Evolutionary conservation across 2,113 vertebrate genomes (phyloP).

Genomic region (Phaetusa simplex): DNA sequence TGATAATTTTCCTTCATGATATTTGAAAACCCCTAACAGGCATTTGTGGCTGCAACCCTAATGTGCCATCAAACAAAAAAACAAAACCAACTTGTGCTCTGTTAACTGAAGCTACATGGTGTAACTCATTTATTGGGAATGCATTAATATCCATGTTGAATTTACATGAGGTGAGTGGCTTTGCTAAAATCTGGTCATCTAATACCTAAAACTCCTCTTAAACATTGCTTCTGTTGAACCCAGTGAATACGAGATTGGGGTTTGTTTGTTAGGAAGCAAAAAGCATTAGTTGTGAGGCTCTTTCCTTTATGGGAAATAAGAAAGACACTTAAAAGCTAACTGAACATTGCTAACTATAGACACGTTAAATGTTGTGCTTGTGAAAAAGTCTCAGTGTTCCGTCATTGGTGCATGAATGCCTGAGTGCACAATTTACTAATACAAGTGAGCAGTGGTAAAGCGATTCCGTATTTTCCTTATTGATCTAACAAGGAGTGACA

Average conservation of each 20-base stretch:
- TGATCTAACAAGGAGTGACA: conserved; percentile 54
- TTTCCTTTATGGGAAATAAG: background rate
- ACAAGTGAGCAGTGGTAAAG: background rate
- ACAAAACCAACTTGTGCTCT: background rate
- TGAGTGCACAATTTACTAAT: background rate
- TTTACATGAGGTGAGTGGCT: background rate
- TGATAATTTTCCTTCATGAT: conserved; percentile 7
- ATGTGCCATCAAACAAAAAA: background rate
- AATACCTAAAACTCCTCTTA: background rate
- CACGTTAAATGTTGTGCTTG: background rate
- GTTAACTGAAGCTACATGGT: background rate
- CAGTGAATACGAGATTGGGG: background rate
- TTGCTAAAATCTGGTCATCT: background rate
- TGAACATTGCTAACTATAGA: background rate
- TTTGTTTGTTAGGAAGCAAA: background rate
- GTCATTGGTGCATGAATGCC: background rate
- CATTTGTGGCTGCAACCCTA: background rate
- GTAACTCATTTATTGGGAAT: background rate
- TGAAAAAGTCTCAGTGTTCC: background rate
- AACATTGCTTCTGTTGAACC: background rate
- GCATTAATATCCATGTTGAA: background rate
- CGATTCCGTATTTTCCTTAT: conserved; percentile 11
- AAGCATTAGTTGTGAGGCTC: background rate
- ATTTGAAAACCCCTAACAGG: background rate
- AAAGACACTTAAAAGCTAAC: background rate